phyloP scores from a whole-genome alignment of 2,888 invertebrate species.

The Matsumyia berberina region DNA sequence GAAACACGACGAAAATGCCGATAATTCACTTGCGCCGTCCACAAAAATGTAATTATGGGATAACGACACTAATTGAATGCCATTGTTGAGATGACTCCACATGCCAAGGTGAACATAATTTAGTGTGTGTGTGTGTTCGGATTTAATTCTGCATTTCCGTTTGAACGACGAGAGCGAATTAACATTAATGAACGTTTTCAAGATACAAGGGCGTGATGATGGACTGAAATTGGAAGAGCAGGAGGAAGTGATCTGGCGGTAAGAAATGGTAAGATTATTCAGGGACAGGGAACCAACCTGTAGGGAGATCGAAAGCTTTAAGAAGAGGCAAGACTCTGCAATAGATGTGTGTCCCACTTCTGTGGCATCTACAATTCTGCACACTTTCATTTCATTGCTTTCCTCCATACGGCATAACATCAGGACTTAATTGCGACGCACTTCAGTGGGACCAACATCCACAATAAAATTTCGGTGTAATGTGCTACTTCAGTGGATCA shows the following conservation, averaged over 20 bases:
- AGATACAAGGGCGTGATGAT: constrained; percentile 27
- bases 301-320: too few relatives aligned
- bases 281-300: not conserved
- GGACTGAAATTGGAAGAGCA: not conserved
- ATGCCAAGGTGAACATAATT: constrained; percentile 70
- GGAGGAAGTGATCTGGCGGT: constrained; percentile 16
- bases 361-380: too few relatives aligned
- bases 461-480: too few relatives aligned
- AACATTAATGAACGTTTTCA: constrained; percentile 6
- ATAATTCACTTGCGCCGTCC: constrained; percentile 54
- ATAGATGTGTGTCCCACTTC: too few relatives aligned
- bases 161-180: constrained; percentile 16
- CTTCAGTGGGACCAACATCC: too few relatives aligned
- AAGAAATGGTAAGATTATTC: too few relatives aligned
- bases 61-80: constrained; percentile 69
- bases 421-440: too few relatives aligned
- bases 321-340: too few relatives aligned
- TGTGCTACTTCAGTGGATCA: too few relatives aligned
- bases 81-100: constrained; percentile 67
- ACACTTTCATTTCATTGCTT: too few relatives aligned
- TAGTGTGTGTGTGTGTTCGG: constrained; percentile 38
- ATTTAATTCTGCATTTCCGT: constrained; percentile 73
- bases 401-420: too few relatives aligned
- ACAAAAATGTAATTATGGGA: constrained; percentile 72
- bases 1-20: not conserved